These are phyloP conservation scores for Rostratula benghalensis DNA, from an alignment of 2,113 vertebrate genomes.

Conservation along the genomic window DNA sequence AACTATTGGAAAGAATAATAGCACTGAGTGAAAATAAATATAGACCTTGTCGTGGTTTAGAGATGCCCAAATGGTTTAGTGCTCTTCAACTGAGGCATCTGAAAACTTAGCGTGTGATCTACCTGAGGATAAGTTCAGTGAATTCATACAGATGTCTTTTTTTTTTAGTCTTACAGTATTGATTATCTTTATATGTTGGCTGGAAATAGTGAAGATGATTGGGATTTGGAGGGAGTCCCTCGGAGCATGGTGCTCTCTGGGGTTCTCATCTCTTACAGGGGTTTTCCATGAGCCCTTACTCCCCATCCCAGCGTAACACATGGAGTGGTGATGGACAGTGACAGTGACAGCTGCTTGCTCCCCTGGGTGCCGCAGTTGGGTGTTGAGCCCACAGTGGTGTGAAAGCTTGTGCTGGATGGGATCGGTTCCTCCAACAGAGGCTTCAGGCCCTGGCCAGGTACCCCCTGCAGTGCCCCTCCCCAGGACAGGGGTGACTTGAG, in stretches of 20 bases:
- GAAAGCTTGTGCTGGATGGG: fast-evolving
- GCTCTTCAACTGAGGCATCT: neutral
- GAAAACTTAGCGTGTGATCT: neutral
- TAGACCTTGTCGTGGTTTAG: neutral
- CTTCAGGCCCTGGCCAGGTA: neutral
- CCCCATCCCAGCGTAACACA: fast-evolving
- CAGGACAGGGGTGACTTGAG: neutral
- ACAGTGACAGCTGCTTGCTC: neutral
- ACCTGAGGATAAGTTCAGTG: neutral
- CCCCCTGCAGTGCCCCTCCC: fast-evolving
- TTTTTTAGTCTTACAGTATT: neutral
- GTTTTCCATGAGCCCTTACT: neutral
- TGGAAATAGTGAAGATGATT: neutral
- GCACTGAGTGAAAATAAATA: neutral
- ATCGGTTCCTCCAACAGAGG: neutral
- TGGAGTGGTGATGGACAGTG: fast-evolving
- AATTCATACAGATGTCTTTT: neutral
- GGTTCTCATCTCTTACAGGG: neutral
- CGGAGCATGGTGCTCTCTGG: fast-evolving
- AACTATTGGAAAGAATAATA: neutral
- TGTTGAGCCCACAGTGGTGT: fast-evolving
- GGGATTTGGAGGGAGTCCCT: neutral
- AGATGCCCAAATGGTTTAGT: neutral
- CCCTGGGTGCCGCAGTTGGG: fast-evolving
- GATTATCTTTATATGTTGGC: neutral